phyloP scores from a whole-genome alignment of 2,888 invertebrate species.

The Andrena flavipes region DNA sequence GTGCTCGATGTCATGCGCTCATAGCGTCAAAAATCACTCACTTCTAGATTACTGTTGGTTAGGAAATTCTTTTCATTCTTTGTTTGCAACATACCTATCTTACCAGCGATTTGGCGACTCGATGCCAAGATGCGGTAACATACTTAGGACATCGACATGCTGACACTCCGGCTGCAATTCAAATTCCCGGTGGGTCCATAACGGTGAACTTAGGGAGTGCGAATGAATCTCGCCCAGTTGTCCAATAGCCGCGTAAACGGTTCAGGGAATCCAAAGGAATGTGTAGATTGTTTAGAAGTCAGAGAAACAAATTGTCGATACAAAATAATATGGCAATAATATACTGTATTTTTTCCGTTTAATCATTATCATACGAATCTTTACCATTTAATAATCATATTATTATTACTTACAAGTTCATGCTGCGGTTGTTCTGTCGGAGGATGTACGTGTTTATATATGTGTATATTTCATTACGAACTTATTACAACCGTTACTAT shows the following conservation, averaged over 20 bases:
- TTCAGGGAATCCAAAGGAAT: constrained; percentile 13
- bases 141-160: too few species aligned
- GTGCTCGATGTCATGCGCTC: too few species aligned
- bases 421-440: constrained; percentile 76
- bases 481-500: constrained; percentile 73
- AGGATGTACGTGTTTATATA: constrained; percentile 56
- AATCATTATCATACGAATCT: constrained; percentile 83
- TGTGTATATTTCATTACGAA: constrained; percentile 71
- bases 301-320: constrained; percentile 41
- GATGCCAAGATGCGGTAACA: too few species aligned
- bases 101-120: too few species aligned
- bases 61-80: too few species aligned
- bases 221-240: too few species aligned
- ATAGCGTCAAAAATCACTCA: too few species aligned
- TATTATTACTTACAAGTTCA: constrained; percentile 83
- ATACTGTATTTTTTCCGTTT: constrained; percentile 74
- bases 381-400: constrained; percentile 79
- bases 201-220: too few species aligned
- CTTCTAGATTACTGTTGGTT: too few species aligned
- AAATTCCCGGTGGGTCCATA: too few species aligned
- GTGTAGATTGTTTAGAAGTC: constrained; percentile 5
- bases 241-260: not conserved
- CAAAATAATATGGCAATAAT: constrained; percentile 66
- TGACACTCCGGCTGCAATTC: too few species aligned
- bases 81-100: too few species aligned